These are phyloP conservation scores for Phenganax subtilis DNA, from an alignment of 92 coral and sea anemone genomes.

Conservation along the genomic window DNA sequence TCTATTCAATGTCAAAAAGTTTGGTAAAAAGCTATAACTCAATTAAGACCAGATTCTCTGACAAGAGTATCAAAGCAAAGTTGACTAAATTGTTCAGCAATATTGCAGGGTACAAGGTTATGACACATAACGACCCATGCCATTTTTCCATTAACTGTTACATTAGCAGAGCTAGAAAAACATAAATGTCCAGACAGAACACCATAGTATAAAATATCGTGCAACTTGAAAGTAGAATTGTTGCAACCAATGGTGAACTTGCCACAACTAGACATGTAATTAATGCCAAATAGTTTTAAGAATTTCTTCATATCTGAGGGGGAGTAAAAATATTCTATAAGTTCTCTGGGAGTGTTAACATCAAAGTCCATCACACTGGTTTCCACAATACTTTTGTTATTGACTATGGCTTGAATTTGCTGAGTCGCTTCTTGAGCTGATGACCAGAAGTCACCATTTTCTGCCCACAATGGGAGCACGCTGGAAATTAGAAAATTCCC, in stretches of 20 bases:
- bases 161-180: not conserved
- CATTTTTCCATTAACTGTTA: constrained; percentile 10
- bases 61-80: not conserved
- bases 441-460: not conserved
- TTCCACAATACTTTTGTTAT: not conserved
- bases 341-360: constrained; percentile 2
- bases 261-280: constrained; percentile 10
- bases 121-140: not conserved
- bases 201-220: not conserved
- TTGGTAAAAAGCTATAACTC: too few species aligned
- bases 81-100: not conserved
- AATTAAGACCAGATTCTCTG: not conserved
- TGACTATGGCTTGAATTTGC: constrained; percentile 5
- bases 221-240: not conserved
- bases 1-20: too few species aligned
- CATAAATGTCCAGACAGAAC: not conserved
- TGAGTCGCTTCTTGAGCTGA: constrained; percentile 1
- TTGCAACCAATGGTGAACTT: not conserved
- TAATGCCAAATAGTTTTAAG: not conserved
- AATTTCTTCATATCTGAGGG: not conserved
- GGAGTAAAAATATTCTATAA: not conserved
- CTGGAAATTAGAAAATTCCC: not conserved
- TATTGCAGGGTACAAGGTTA: not conserved
- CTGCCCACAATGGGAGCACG: not conserved
- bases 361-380: not conserved